phyloP scores from a whole-genome alignment of 2,113 vertebrate genomes.

The Platycercus adscitus region DNA sequence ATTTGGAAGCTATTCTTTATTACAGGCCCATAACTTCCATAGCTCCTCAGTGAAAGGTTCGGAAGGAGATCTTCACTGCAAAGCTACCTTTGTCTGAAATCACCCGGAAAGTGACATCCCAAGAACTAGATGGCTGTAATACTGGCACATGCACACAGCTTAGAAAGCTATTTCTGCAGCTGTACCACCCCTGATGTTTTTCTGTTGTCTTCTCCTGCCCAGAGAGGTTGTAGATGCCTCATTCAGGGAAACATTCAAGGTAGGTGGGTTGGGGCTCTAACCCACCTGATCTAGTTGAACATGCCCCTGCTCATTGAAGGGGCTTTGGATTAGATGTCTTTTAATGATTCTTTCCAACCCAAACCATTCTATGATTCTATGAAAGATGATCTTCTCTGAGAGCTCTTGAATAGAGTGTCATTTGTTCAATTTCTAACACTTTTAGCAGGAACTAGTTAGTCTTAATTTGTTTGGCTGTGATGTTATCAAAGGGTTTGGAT shows the following conservation, averaged over 20 bases:
- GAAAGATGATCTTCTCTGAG: neutral
- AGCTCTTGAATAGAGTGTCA: neutral
- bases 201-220: neutral
- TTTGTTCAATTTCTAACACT: neutral
- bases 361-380: neutral
- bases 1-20: neutral
- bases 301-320: neutral
- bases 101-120: neutral
- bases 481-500: neutral
- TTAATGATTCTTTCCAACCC: neutral
- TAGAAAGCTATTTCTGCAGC: neutral
- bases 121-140: neutral
- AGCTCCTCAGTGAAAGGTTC: neutral
- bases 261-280: neutral
- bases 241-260: neutral
- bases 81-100: neutral
- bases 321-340: neutral
- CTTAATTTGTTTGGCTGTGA: neutral
- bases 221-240: neutral
- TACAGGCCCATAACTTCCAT: neutral
- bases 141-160: rapidly evolving
- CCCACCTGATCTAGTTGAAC: neutral
- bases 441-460: neutral
- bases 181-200: neutral
- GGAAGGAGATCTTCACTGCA: neutral